Conservation (phyloP, 2,113 vertebrate species). For the Pituophis catenifer region DNA sequence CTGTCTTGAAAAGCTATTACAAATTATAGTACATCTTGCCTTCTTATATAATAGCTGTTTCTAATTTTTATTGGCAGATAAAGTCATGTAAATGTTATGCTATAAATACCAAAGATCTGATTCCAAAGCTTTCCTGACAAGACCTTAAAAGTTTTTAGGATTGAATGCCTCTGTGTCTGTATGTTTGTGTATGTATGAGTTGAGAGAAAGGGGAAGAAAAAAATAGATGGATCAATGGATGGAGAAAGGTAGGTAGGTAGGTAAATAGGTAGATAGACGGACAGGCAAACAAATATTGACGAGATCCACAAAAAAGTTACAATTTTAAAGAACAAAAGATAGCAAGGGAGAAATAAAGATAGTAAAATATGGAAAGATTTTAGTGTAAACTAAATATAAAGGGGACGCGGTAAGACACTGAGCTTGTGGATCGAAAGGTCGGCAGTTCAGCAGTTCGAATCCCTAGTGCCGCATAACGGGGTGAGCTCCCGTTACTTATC, state of each 20-base stretch:
- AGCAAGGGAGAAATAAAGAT: not conserved
- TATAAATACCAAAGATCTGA: not conserved
- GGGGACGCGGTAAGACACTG: too few relatives aligned
- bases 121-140: not conserved
- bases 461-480: too few relatives aligned
- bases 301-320: not conserved
- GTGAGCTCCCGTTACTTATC: too few relatives aligned
- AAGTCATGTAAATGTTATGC: not conserved
- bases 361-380: not conserved
- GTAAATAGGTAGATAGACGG: not conserved
- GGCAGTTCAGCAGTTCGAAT: too few relatives aligned
- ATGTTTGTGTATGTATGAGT: not conserved
- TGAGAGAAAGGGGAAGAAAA: not conserved
- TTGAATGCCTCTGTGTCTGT: too few relatives aligned
- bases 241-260: not conserved
- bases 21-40: not conserved
- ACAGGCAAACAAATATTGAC: not conserved
- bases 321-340: not conserved
- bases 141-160: not conserved
- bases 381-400: not conserved
- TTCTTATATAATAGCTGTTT: conserved; percentile 24
- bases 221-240: not conserved
- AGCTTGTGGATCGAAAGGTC: too few relatives aligned
- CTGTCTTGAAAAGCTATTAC: conserved; percentile 37
- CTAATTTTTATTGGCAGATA: conserved; percentile 5